These are phyloP conservation scores for Pseudococcus viburni DNA, from an alignment of 2,888 invertebrate genomes.

Conservation along the genomic window DNA sequence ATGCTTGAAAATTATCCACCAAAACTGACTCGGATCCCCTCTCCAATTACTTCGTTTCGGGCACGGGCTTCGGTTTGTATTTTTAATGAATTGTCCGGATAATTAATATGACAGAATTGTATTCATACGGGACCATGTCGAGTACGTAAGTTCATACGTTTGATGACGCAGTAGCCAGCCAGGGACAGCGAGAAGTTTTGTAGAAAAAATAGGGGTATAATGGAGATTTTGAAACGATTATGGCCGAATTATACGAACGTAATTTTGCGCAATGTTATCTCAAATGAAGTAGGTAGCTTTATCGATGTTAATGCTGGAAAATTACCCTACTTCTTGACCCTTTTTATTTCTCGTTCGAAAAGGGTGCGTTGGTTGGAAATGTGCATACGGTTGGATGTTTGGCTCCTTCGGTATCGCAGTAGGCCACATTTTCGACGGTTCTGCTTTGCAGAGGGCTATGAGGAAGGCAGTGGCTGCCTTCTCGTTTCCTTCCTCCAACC, in stretches of 20 bases:
- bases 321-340: not conserved
- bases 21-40: not conserved
- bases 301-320: not conserved
- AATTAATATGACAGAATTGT: not conserved
- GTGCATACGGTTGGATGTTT: too few relatives aligned
- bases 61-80: not conserved
- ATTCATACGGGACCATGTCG: not conserved
- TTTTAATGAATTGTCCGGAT: constrained; percentile 20
- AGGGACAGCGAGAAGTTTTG: not conserved
- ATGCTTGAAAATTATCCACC: constrained; percentile 3
- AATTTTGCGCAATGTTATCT: too few relatives aligned
- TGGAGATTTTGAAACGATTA: too few relatives aligned
- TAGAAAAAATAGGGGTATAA: not conserved
- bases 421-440: too few relatives aligned
- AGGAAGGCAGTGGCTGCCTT: too few relatives aligned
- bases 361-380: not conserved
- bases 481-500: too few relatives aligned
- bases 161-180: not conserved
- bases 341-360: not conserved
- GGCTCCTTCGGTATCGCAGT: too few relatives aligned
- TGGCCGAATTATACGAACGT: too few relatives aligned
- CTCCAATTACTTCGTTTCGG: not conserved
- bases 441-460: too few relatives aligned
- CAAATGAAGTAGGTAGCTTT: too few relatives aligned
- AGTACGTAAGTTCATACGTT: too few relatives aligned